Evolutionary conservation across 2,888 invertebrate species (phyloP).

Genomic region (Pheosia tremula): DNA sequence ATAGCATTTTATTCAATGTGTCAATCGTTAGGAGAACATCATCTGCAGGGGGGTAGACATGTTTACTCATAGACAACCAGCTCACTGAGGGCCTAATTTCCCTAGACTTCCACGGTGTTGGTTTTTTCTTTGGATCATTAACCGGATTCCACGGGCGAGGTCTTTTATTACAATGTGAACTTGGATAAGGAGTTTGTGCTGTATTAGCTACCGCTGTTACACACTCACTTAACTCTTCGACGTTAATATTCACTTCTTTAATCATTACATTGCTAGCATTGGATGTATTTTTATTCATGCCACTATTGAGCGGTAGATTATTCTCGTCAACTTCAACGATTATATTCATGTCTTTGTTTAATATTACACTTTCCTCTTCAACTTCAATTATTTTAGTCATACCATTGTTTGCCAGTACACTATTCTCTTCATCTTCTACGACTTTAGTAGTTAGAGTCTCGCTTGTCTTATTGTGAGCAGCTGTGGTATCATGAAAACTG

Average conservation of each 20-base stretch:
- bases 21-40: slow-evolving; percentile 54
- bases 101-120: slow-evolving; percentile 20
- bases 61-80: slow-evolving; percentile 19
- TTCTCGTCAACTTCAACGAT: no score
- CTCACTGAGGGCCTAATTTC: slow-evolving; percentile 17
- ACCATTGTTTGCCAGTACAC: no score
- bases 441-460: background rate
- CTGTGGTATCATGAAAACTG: background rate
- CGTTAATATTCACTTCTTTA: background rate
- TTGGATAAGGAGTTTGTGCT: background rate
- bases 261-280: background rate
- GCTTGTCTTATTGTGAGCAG: background rate
- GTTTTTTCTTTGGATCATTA: slow-evolving; percentile 7
- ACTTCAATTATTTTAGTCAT: no score
- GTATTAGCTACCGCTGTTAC: background rate
- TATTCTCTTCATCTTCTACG: background rate
- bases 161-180: background rate
- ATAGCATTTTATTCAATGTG: slow-evolving; percentile 68
- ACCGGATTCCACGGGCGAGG: background rate
- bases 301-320: no score
- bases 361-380: no score
- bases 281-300: background rate
- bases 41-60: background rate
- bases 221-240: background rate
- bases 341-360: no score